A percentile compares a stretch with the other conserved stretches of the same genome.
Conservation (phyloP, 64 coral and sea anemone species). For the Orbicella faveolata region DNA sequence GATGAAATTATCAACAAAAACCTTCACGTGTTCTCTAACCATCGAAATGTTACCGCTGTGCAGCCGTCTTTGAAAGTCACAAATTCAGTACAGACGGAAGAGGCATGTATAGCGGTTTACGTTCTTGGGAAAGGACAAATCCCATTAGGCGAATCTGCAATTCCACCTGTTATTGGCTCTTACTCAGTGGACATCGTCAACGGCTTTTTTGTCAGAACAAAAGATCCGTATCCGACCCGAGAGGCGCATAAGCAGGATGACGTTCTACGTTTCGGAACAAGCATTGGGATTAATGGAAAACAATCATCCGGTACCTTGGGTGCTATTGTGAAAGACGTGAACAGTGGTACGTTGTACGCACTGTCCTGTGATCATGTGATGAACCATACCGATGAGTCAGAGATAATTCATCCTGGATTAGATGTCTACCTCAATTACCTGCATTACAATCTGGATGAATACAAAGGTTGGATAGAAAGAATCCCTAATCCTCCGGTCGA, state of each 20-base stretch:
- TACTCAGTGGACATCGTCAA: not conserved
- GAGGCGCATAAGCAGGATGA: too few species aligned
- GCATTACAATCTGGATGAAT: not conserved
- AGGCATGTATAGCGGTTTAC: too few species aligned
- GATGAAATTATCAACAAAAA: not conserved
- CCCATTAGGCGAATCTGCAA: not conserved
- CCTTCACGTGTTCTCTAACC: not conserved
- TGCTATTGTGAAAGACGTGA: not conserved
- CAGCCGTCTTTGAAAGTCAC: too few species aligned
- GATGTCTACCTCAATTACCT: not conserved
- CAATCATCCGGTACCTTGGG: not conserved
- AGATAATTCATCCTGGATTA: slow-evolving; percentile 5
- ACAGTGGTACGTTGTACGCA: not conserved
- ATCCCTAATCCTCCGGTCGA: too few species aligned
- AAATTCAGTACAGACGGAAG: too few species aligned
- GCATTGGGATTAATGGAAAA: not conserved
- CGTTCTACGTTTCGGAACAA: not conserved
- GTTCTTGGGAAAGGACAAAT: too few species aligned
- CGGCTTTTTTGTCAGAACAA: not conserved
- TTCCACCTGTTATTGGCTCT: not conserved
- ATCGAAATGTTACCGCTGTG: too few species aligned
- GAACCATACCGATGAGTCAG: not conserved
- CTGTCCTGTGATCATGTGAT: slow-evolving; percentile 43
- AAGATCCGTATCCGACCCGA: not conserved
- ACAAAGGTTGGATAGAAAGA: not conserved